Percentiles rank a stretch among this genome's conserved stretches.
Evolutionary conservation across 2,797 vertebrate genomes (phyloP).

Genomic region (Leptoclinus maculatus): DNA sequence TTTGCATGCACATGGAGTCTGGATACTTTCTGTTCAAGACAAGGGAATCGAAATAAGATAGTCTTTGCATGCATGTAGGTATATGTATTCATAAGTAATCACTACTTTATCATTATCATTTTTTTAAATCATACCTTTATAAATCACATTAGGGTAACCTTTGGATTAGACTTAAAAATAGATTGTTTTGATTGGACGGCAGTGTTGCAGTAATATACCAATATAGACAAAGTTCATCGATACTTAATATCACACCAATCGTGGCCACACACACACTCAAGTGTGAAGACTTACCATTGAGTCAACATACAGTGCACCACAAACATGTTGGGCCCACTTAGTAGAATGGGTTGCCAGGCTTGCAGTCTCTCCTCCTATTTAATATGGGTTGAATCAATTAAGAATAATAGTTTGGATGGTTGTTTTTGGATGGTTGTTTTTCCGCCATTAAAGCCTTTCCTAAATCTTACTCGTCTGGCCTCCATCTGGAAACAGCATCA

Average conservation of each 20-base stretch:
- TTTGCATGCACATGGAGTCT: background rate
- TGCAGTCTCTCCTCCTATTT: slow-evolving; percentile 50
- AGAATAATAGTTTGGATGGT: slow-evolving; percentile 65
- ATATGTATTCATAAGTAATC: background rate
- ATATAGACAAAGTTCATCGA: background rate
- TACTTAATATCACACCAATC: background rate
- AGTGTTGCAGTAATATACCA: background rate
- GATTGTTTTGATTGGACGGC: background rate
- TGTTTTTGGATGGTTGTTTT: slow-evolving; percentile 55
- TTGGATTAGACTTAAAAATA: too few relatives aligned
- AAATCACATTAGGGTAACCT: background rate
- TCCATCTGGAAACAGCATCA: slow-evolving; percentile 62
- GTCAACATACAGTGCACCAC: slow-evolving; percentile 16
- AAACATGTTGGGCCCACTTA: slow-evolving; percentile 4
- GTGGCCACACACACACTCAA: slow-evolving; percentile 5
- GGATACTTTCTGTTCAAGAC: background rate
- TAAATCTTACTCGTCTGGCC: slow-evolving; percentile 66
- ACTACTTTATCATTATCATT: too few relatives aligned
- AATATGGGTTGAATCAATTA: slow-evolving; percentile 69
- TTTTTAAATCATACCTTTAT: background rate
- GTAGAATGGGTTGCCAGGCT: slow-evolving; percentile 55
- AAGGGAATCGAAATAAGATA: background rate
- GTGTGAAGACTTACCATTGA: slow-evolving; percentile 13
- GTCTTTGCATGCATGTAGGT: background rate
- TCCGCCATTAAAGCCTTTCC: slow-evolving; percentile 65